A percentile compares a stretch with the other conserved stretches of the same genome.
These are phyloP conservation scores for Sebastes baramenuke DNA, from an alignment of 2,797 vertebrate species.

Conservation along the genomic window DNA sequence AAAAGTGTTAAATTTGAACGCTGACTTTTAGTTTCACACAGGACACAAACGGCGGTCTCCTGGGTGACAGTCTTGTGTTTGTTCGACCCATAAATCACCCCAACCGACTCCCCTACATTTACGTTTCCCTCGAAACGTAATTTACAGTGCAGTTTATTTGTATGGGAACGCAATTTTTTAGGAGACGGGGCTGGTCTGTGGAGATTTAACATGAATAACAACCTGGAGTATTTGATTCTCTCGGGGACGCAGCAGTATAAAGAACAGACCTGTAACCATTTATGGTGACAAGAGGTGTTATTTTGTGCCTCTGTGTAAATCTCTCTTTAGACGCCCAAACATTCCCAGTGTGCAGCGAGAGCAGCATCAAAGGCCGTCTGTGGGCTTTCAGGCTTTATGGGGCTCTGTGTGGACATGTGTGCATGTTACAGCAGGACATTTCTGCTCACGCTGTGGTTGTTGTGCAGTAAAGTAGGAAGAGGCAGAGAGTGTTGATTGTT, in stretches of 20 bases:
- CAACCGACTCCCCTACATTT: too few species aligned
- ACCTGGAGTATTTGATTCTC: conserved; percentile 19
- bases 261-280: not conserved
- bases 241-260: not conserved
- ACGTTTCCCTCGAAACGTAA: too few species aligned
- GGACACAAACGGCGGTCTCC: too few species aligned
- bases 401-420: not conserved
- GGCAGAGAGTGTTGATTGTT: not conserved
- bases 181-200: too few species aligned
- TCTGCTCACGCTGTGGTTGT: not conserved
- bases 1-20: too few species aligned
- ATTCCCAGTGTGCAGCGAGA: conserved; percentile 10
- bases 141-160: too few species aligned
- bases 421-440: not conserved
- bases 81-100: too few species aligned
- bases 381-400: conserved; percentile 18
- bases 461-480: not conserved
- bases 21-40: too few species aligned
- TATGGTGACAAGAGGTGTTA: conserved; percentile 25
- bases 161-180: too few species aligned
- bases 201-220: conserved; percentile 19
- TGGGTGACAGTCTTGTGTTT: too few species aligned
- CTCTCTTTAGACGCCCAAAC: conserved; percentile 26
- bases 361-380: conserved; percentile 50
- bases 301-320: conserved; percentile 42